phyloP scores from a whole-genome alignment of 2,797 vertebrate species.

The Anguilla anguilla region DNA sequence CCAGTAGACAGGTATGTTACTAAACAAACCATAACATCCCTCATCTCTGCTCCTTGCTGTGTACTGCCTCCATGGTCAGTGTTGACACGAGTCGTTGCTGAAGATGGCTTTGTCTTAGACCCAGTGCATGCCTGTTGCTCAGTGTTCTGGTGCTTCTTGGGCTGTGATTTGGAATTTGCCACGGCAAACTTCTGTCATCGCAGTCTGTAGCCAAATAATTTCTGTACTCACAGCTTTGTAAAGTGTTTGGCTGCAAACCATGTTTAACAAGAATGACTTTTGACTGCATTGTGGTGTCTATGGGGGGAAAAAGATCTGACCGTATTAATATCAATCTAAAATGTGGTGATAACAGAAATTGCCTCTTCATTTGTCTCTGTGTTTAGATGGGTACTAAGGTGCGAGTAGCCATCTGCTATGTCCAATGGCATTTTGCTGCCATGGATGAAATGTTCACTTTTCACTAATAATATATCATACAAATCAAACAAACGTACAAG shows the following conservation, averaged over 20 bases:
- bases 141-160: background rate
- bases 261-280: conserved; percentile 14
- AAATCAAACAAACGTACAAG: background rate
- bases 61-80: conserved; percentile 7
- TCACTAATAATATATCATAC: background rate
- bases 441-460: conserved; percentile 10
- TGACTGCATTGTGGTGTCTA: background rate
- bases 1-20: conserved; percentile 46
- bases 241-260: background rate
- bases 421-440: conserved; percentile 14
- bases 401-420: conserved; percentile 20
- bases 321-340: conserved; percentile 4
- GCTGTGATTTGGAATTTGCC: conserved; percentile 16
- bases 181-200: conserved; percentile 30
- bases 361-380: conserved; percentile 3
- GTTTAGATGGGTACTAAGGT: conserved; percentile 17
- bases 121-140: conserved; percentile 31
- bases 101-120: conserved; percentile 25
- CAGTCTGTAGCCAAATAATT: conserved; percentile 5
- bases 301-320: background rate
- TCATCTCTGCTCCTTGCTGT: conserved; percentile 7
- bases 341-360: conserved; percentile 26
- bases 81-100: background rate
- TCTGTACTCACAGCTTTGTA: conserved; percentile 13
- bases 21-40: conserved; percentile 19